Percentiles rank a stretch among this genome's conserved stretches.
phyloP scores from a whole-genome alignment of 2,113 vertebrate genomes.

The Strix uralensis region DNA sequence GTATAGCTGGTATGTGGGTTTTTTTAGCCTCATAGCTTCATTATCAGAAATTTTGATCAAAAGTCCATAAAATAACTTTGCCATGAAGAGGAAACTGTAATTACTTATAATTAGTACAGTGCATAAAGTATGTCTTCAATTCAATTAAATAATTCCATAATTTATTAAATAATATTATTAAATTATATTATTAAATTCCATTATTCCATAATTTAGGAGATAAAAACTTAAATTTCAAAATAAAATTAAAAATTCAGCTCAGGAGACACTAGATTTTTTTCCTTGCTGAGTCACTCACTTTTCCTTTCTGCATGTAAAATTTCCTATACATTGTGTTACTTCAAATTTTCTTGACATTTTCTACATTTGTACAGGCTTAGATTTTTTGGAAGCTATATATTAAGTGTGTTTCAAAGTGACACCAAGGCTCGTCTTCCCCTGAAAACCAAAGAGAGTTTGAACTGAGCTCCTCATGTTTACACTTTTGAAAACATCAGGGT shows the following conservation, averaged over 20 bases:
- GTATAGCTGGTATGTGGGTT: neutral
- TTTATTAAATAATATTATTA: neutral
- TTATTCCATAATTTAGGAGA: neutral
- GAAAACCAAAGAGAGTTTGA: neutral
- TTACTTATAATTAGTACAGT: conserved; percentile 50
- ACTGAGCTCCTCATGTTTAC: neutral
- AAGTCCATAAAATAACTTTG: conserved; percentile 49
- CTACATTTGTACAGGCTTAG: neutral
- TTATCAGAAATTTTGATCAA: conserved; percentile 44
- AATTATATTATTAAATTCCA: no score
- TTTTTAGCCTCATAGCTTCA: neutral
- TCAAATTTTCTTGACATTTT: neutral
- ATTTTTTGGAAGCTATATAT: neutral
- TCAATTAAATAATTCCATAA: neutral
- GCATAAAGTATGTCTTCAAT: conserved; percentile 13
- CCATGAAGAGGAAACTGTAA: conserved; percentile 43
- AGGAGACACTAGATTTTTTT: neutral
- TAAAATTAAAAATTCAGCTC: conserved; percentile 3
- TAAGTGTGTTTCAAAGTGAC: neutral
- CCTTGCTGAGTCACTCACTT: neutral
- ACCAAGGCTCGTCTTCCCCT: neutral
- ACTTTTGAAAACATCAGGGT: neutral
- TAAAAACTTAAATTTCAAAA: conserved; percentile 28
- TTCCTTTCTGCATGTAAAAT: neutral
- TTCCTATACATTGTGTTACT: neutral